Conservation (phyloP, 2,888 invertebrate genomes). For the Drosophila vallismaia region DNA sequence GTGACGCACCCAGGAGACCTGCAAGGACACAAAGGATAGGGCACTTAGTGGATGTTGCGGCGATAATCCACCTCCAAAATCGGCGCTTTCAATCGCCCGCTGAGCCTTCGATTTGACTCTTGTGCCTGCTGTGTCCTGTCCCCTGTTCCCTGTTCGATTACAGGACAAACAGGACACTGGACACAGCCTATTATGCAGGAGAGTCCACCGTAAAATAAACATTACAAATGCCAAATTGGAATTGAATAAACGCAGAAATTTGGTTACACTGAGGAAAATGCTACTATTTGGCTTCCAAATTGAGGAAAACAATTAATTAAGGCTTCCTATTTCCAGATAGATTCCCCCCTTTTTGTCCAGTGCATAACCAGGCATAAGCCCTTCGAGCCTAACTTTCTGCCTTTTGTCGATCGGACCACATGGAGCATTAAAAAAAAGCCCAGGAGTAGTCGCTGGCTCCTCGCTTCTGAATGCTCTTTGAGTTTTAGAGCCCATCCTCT, state of each 20-base stretch:
- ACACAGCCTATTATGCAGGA: conserved; percentile 4
- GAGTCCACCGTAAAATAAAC: conserved; percentile 21
- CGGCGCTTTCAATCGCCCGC: conserved; percentile 37
- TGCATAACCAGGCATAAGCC: not conserved
- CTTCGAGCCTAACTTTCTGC: not conserved
- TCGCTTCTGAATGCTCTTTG: conserved; percentile 43
- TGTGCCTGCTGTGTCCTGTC: conserved; percentile 3
- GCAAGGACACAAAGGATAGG: conserved; percentile 54
- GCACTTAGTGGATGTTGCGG: conserved; percentile 24
- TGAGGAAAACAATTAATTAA: too few species aligned
- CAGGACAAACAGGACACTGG: conserved; percentile 14
- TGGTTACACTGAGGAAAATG: not conserved
- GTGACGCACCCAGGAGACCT: conserved; percentile 92
- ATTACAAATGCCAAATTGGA: conserved; percentile 47
- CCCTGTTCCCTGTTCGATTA: conserved; percentile 25
- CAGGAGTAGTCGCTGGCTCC: not conserved
- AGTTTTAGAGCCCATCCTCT: conserved; percentile 16
- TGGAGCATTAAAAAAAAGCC: not conserved
- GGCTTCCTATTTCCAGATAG: too few species aligned
- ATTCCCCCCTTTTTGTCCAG: not conserved
- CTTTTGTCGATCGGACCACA: conserved; percentile 8
- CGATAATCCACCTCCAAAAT: conserved; percentile 12
- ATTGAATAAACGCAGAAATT: conserved; percentile 22
- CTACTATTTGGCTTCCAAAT: not conserved
- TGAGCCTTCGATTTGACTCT: conserved; percentile 39